Base-by-base conservation (phyloP, 2,888 invertebrate genomes). In the Hecatera dysodea region DNA sequence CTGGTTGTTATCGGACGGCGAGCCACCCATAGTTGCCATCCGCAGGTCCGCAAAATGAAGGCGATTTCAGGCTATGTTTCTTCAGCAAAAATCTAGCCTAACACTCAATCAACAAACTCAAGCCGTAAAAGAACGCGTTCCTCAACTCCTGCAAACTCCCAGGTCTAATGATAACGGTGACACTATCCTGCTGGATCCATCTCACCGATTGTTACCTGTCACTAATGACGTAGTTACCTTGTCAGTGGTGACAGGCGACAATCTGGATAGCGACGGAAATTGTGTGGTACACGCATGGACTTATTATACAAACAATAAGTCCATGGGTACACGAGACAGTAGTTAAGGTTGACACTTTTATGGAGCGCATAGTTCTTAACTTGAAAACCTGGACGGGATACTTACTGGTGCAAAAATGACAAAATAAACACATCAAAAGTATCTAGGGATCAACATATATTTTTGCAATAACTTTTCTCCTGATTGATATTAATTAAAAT, bases 231-330 rank as follows among this genome's bases (percentile, higher is more conserved):
- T 70, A 50, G 36, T 77, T 63, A 59, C 11, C 29, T 62, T 27
- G 57, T 81, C 65, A 62, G 0, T 53, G 61, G 22, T 78, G 78
- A 78, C 71, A 78, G 61, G 72, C 61, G 44, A 57, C 57, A 50
- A 82, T 81, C 77, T 77, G 53, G 11, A 9, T 6, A 27, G 50
- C 36, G 72, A 55, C 72, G 9, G 55, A 7, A 78, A 78, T 78
- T 78, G 48, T 59, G 29, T 22, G 33, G 48, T 62, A 9, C 29
- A 36, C 39, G n/a, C n/a, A n/a, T n/a, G n/a, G n/a, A n/a, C n/a
- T n/a, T n/a, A n/a, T n/a, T n/a, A n/a, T n/a, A n/a, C n/a, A n/a
- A n/a, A n/a, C n/a, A n/a, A n/a, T n/a, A n/a, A n/a, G n/a, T n/a
- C n/a, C n/a, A n/a, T n/a, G n/a, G n/a, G n/a, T n/a, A n/a, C 29